Percentiles rank a stretch among this genome's conserved stretches.
These are phyloP conservation scores for Procambarus virginalis DNA, from an alignment of 1,140 invertebrate genomes.

Conservation along the genomic window DNA sequence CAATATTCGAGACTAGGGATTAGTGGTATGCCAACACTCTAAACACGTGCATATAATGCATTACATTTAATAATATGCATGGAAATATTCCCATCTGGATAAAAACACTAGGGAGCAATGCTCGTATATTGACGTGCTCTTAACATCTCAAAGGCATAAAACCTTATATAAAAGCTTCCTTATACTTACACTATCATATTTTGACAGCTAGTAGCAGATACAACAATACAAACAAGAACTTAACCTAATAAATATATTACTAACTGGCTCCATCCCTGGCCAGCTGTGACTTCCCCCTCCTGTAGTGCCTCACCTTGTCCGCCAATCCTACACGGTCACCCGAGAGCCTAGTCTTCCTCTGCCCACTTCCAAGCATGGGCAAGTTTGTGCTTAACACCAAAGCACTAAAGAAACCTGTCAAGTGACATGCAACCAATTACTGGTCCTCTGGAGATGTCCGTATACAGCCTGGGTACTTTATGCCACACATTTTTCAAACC, in stretches of 20 bases:
- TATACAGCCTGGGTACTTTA: neutral
- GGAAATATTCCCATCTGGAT: slow-evolving; percentile 9
- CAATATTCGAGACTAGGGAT: slow-evolving; percentile 4
- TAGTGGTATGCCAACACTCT: neutral
- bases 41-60: slow-evolving; percentile 1
- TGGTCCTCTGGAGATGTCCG: neutral
- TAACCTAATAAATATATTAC: slow-evolving; percentile 10
- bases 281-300: neutral
- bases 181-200: neutral
- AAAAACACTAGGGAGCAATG: neutral
- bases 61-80: neutral
- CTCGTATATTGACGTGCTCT: neutral
- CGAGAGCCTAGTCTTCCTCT: neutral
- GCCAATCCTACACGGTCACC: slow-evolving; percentile 4
- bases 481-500: neutral
- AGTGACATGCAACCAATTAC: neutral
- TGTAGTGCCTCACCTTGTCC: slow-evolving; percentile 1
- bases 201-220: slow-evolving; percentile 10
- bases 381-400: neutral
- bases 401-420: slow-evolving; percentile 1
- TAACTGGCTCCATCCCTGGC: slow-evolving; percentile 15
- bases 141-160: neutral
- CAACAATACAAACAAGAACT: neutral
- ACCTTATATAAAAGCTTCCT: slow-evolving; percentile 2
- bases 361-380: neutral